These are phyloP conservation scores for Venusia cambrica DNA, from an alignment of 2,888 invertebrate species.

Conservation along the genomic window DNA sequence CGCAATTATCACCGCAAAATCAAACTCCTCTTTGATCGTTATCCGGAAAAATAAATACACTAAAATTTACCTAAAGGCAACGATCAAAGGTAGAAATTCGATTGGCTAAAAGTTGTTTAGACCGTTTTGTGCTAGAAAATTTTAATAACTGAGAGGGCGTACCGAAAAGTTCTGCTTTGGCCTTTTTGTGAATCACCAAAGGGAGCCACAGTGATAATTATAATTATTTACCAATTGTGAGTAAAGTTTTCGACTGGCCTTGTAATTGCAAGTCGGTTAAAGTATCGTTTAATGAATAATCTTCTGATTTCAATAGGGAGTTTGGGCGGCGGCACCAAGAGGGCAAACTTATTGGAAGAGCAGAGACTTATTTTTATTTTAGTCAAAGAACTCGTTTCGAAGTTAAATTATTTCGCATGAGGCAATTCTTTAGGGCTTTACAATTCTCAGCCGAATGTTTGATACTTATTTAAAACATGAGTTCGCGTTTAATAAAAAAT, in stretches of 20 bases:
- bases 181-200: slow-evolving; percentile 74
- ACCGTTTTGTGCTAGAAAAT: slow-evolving; percentile 56
- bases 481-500: slow-evolving; percentile 23
- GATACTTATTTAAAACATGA: slow-evolving; percentile 46
- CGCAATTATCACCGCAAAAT: slow-evolving; percentile 80
- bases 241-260: slow-evolving; percentile 58
- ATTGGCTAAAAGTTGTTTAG: slow-evolving; percentile 38
- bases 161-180: slow-evolving; percentile 66
- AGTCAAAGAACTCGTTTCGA: slow-evolving; percentile 51
- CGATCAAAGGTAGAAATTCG: slow-evolving; percentile 46
- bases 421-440: slow-evolving; percentile 60
- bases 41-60: slow-evolving; percentile 44
- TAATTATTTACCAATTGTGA: slow-evolving; percentile 79
- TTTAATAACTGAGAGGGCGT: slow-evolving; percentile 71
- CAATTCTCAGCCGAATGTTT: slow-evolving; percentile 51
- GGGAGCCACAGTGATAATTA: slow-evolving; percentile 71
- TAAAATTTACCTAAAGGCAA: slow-evolving; percentile 46
- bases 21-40: slow-evolving; percentile 77
- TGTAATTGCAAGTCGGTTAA: slow-evolving; percentile 68
- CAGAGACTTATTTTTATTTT: slow-evolving; percentile 59
- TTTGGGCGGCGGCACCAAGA: slow-evolving; percentile 45
- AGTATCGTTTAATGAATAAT: slow-evolving; percentile 73
- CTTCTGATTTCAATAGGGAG: slow-evolving; percentile 56
- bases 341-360: slow-evolving; percentile 53
- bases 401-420: slow-evolving; percentile 72